Conservation (phyloP, 1,140 invertebrate species). For the Pseudoatta argentina region DNA sequence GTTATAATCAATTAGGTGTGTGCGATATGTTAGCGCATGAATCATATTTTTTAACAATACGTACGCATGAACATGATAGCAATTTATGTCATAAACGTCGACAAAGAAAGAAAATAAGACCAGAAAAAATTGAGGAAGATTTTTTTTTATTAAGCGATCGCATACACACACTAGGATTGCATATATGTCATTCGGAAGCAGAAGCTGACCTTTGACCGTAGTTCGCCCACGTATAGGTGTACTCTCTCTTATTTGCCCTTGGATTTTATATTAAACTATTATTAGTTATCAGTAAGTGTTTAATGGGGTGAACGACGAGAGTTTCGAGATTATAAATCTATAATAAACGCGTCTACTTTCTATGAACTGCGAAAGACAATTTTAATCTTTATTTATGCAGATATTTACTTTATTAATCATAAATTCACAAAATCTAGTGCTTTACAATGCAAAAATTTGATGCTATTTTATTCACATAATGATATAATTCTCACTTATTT, state of each 20-base stretch:
- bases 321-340: conserved; percentile 49
- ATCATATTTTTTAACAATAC: neutral
- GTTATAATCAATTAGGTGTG: neutral
- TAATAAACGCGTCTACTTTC: conserved; percentile 31
- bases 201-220: conserved; percentile 50
- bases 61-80: neutral
- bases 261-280: conserved; percentile 59
- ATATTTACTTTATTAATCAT: neutral
- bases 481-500: neutral
- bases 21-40: neutral
- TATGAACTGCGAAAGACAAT: conserved; percentile 18
- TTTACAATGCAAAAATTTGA: neutral
- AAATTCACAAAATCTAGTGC: neutral
- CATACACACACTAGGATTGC: neutral
- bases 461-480: neutral
- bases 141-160: conserved; percentile 1
- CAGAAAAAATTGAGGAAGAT: neutral
- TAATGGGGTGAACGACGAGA: conserved; percentile 32
- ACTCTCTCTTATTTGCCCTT: conserved; percentile 44
- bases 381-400: conserved; percentile 22
- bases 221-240: conserved; percentile 37
- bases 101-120: neutral
- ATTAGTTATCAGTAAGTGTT: conserved; percentile 30
- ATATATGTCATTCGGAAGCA: conserved; percentile 33
- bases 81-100: neutral